A percentile compares a stretch with the other conserved stretches of the same genome.
phyloP scores from a whole-genome alignment of 2,113 vertebrate species.

The Grammomys dolichurus region DNA sequence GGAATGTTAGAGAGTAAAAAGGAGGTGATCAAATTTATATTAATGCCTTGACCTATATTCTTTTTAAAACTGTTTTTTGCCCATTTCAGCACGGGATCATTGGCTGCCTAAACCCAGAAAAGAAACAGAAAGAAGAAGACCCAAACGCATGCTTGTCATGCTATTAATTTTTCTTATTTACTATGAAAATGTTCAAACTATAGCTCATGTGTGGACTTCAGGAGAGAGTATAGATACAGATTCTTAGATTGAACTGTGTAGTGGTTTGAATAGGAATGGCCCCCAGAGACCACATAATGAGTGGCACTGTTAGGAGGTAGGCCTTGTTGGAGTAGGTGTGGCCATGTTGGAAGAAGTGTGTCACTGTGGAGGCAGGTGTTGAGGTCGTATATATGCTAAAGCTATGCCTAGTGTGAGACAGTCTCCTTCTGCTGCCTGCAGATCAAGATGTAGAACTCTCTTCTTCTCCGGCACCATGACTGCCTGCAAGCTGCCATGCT shows the following conservation, averaged over 20 bases:
- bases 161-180: conserved; percentile 59
- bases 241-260: background rate
- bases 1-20: conserved; percentile 93
- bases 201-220: background rate
- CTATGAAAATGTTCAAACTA: conserved; percentile 69
- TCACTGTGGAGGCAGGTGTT: background rate
- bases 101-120: conserved; percentile 70
- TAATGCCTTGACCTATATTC: conserved; percentile 89
- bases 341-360: background rate
- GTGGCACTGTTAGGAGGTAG: background rate
- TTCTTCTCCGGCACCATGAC: background rate
- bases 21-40: conserved; percentile 93
- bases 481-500: background rate
- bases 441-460: background rate
- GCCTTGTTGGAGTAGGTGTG: background rate
- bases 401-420: background rate
- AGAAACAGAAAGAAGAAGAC: background rate
- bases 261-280: background rate
- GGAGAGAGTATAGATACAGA: conserved; percentile 47
- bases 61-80: conserved; percentile 84
- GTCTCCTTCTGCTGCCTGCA: background rate
- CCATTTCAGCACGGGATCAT: conserved; percentile 76
- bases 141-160: conserved; percentile 17
- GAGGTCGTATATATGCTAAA: background rate
- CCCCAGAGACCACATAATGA: background rate